Conservation (phyloP, 2,888 invertebrate species). For the Lasioglossum pauxillum region DNA sequence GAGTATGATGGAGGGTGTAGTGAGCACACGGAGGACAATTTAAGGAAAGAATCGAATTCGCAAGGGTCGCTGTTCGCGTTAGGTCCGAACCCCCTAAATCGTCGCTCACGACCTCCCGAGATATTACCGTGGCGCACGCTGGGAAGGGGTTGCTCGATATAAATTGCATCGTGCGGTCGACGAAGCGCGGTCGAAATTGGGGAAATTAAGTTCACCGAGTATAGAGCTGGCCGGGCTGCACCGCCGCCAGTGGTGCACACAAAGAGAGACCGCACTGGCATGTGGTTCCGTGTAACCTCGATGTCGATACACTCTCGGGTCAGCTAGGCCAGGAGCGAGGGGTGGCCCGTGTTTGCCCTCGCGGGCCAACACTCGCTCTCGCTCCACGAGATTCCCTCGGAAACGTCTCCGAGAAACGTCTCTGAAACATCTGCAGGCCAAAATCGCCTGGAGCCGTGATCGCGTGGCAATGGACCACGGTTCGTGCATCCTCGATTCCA, state of each 20-base stretch:
- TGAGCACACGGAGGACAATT: background rate
- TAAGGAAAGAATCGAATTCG: slow-evolving; percentile 36
- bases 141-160: slow-evolving; percentile 64
- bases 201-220: slow-evolving; percentile 75
- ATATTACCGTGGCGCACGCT: slow-evolving; percentile 61
- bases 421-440: background rate
- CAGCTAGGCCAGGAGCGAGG: slow-evolving; percentile 52
- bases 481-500: background rate
- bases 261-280: slow-evolving; percentile 71
- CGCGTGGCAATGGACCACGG: background rate
- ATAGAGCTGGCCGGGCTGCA: slow-evolving; percentile 57
- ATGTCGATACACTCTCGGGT: slow-evolving; percentile 67
- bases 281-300: slow-evolving; percentile 69
- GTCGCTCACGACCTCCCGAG: slow-evolving; percentile 68
- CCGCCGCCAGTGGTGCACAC: slow-evolving; percentile 57
- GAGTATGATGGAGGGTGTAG: background rate
- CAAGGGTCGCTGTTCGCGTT: slow-evolving; percentile 33
- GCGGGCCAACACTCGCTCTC: background rate
- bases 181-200: slow-evolving; percentile 77
- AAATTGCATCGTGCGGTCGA: slow-evolving; percentile 77
- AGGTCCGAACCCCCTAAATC: slow-evolving; percentile 60
- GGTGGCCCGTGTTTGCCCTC: slow-evolving; percentile 40
- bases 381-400: background rate
- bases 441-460: background rate
- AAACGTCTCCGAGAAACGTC: background rate